Base-by-base conservation (phyloP, 2,888 invertebrate genomes). In the Acronicta alni region DNA sequence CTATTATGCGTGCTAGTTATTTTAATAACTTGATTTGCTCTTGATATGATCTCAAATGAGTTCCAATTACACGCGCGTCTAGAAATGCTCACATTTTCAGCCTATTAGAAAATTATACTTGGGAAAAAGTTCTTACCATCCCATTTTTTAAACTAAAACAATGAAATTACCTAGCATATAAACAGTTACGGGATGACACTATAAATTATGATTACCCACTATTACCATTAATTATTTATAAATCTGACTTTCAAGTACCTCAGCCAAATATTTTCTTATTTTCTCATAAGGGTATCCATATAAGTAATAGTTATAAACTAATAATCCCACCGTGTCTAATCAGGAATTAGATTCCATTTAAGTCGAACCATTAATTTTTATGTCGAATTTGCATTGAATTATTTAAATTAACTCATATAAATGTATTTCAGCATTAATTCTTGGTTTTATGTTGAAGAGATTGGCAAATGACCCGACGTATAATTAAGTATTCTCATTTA, bases 331-430 rank as follows among this genome's bases (percentile, higher is more conserved):
- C 63, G 55, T 62, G 44, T 20, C 66, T 59, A 75, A 77, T 74
- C 65, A 56, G 63, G 63, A 69, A 75, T 72, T 75, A 65, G 61
- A 67, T 67, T 60, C 59, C 55, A 77, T 60, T 67, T 66, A 60
- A 67, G 54, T 53, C 48, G 52, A 51, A 52, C 53, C 75, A 77
- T 77, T 74, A 75, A 66, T 69, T 75, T 77, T 76, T 65, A 76
- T 71, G 62, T 75, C 75, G 62, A 68, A 75, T 77, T 75, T 69
- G 75, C 59, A 77, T 77, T 60, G 41, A 66, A 69, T 68, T 68
- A 74, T 71, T 77, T 64, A 74, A 77, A 72, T 67, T 51, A 62
- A 52, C 57, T 51, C 54, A 53, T 53, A 60, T 67, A 69, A 67
- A 70, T 62, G 59, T 67, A 67, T 65, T 60, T 56, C 51, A 65